Conservation (phyloP, 2,888 invertebrate species). For the Megastigmus dorsalis region DNA sequence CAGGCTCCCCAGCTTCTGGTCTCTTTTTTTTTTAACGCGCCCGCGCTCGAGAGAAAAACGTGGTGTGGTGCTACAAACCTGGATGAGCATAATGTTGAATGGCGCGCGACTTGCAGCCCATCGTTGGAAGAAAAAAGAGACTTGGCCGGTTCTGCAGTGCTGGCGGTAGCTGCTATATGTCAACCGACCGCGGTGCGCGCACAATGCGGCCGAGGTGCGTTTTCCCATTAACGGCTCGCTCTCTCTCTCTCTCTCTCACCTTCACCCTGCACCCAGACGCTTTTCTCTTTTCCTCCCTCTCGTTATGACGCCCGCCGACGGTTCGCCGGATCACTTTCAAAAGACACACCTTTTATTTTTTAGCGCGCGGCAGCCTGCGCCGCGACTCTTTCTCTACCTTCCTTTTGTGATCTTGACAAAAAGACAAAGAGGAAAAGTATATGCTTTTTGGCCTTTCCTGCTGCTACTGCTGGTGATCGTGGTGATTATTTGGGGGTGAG, state of each 20-base stretch:
- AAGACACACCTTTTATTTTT: slow-evolving; percentile 22
- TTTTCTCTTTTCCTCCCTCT: too few relatives aligned
- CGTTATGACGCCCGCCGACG: slow-evolving; percentile 29
- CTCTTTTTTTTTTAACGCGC: too few relatives aligned
- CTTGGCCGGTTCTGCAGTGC: neutral
- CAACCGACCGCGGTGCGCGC: neutral
- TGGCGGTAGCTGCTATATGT: neutral
- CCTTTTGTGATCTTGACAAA: neutral
- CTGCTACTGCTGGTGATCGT: too few relatives aligned
- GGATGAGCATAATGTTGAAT: neutral
- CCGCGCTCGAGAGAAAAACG: neutral
- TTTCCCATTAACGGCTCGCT: slow-evolving; percentile 33
- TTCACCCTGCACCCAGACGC: too few relatives aligned
- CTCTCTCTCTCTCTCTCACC: slow-evolving; percentile 16
- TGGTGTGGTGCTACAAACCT: too few relatives aligned
- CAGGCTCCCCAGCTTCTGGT: too few relatives aligned
- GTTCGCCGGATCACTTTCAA: slow-evolving; percentile 36
- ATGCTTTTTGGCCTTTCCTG: neutral
- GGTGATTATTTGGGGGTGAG: too few relatives aligned
- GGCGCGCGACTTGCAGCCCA: neutral
- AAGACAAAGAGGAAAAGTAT: neutral
- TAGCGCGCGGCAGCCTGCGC: neutral
- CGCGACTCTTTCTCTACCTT: neutral
- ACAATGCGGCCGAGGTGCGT: slow-evolving; percentile 20
- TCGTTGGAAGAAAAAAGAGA: neutral